Evolutionary conservation across 2,888 invertebrate genomes (phyloP).

Genomic region (Philereme vetulata): DNA sequence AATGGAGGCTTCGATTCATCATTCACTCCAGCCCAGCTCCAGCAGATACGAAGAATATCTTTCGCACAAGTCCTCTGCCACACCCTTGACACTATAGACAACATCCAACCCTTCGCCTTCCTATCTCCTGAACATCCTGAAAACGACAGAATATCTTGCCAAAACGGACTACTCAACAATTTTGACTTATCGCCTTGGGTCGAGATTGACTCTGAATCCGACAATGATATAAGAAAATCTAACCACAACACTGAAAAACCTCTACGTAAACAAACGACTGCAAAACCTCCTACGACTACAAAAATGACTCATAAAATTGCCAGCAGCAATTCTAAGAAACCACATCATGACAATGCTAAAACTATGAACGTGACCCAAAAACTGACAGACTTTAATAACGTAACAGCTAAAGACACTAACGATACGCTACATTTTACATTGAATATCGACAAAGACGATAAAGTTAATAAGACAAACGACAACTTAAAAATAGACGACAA

Average conservation of each 20-base stretch:
- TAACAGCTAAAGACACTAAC: slow-evolving; percentile 43
- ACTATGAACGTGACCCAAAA: slow-evolving; percentile 44
- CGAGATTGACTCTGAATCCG: slow-evolving; percentile 73
- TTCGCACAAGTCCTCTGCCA: slow-evolving; percentile 89
- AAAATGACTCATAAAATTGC: slow-evolving; percentile 37
- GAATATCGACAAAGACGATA: slow-evolving; percentile 37
- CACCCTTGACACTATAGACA: slow-evolving; percentile 86
- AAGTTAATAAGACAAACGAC: slow-evolving; percentile 49
- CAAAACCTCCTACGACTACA: slow-evolving; percentile 40
- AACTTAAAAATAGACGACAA: slow-evolving; percentile 83
- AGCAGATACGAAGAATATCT: slow-evolving; percentile 88
- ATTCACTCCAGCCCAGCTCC: slow-evolving; percentile 90
- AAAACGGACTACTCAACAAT: slow-evolving; percentile 78
- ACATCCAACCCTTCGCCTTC: slow-evolving; percentile 88
- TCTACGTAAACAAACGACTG: slow-evolving; percentile 45
- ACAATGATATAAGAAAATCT: slow-evolving; percentile 68
- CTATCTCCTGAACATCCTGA: slow-evolving; percentile 84
- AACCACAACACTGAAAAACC: slow-evolving; percentile 54
- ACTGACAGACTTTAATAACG: slow-evolving; percentile 50
- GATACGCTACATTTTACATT: slow-evolving; percentile 43
- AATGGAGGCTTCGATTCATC: slow-evolving; percentile 89
- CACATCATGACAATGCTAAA: slow-evolving; percentile 34
- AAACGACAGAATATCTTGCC: slow-evolving; percentile 85
- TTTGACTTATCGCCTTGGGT: slow-evolving; percentile 86
- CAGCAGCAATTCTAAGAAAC: slow-evolving; percentile 36